Base-by-base conservation (phyloP, 1,140 invertebrate genomes). In the Aphaenogaster rudis region DNA sequence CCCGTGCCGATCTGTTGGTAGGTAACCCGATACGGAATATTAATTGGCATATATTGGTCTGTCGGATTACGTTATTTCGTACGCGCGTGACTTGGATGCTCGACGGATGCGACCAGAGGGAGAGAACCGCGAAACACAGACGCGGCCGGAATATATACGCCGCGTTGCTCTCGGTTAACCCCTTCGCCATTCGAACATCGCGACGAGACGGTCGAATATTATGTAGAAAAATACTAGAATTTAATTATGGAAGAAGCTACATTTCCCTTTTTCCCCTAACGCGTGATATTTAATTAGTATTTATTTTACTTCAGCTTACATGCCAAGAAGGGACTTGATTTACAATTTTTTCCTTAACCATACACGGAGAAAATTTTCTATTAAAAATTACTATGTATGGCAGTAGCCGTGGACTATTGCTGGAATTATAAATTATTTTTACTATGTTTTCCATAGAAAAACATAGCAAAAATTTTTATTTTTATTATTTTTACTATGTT, bases 11-110 rank as follows among this genome's bases (percentile, higher is more conserved):
- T 90, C 74, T 81, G 21, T 88, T 61, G 88, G 61, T 78, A 82
- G 88, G 61, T 78, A 87, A 76, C 76, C 79, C 86, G 88, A 90
- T 90, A 86, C 76, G 79, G 89, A 90, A 90, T 90, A 90, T 90
- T 90, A 90, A 90, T 90, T 86, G 88, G 57, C 69, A 76, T 69
- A 76, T 90, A 90, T 90, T 88, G 89, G 86, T 90, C 57, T 69
- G 67, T 52, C 76, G 69, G 69, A 90, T 90, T 90, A 90, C 88
- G 89, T 90, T 90, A 90, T 90, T 90, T 72, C 76, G 80, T 59
- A 69, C 76, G 88, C 48, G 71, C 89, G 89, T 90, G 89, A 90
- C 80, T 67, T 77, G 89, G 86, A 77, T 88, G 67, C 76, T 36
- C 36, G 79, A 86, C 80, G 17, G 48, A 85, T 57, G 8, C 33